Conservation (phyloP, 2,888 invertebrate species). For the Pogonocherus hispidulus region DNA sequence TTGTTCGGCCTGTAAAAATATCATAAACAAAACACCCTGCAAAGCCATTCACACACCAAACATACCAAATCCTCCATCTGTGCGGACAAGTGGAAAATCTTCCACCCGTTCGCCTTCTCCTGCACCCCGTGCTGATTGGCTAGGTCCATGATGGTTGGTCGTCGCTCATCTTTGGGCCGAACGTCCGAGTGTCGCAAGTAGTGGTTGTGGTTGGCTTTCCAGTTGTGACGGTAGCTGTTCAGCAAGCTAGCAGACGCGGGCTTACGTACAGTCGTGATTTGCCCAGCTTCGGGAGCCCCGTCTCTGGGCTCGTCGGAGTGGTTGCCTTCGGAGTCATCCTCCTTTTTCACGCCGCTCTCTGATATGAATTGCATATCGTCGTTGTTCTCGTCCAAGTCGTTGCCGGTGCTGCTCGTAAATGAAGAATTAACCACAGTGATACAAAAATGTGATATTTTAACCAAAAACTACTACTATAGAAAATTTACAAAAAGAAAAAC, state of each 20-base stretch:
- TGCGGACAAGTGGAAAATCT: constrained; percentile 90
- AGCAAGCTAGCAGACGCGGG: constrained; percentile 70
- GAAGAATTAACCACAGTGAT: too few relatives aligned
- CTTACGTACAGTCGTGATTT: constrained; percentile 61
- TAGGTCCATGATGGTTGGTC: constrained; percentile 88
- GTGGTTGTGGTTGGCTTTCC: constrained; percentile 83
- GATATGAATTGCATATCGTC: constrained; percentile 76
- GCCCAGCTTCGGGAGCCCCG: constrained; percentile 61
- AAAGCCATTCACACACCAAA: constrained; percentile 23
- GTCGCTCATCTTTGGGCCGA: constrained; percentile 87
- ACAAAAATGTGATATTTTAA: too few relatives aligned
- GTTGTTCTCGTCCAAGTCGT: constrained; percentile 71
- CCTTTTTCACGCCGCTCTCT: constrained; percentile 68
- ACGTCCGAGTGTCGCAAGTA: constrained; percentile 85
- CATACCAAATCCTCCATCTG: constrained; percentile 94
- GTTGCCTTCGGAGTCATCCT: constrained; percentile 64
- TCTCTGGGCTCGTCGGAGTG: constrained; percentile 65
- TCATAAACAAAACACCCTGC: neutral
- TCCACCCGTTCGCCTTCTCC: constrained; percentile 95
- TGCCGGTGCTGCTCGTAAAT: constrained; percentile 69
- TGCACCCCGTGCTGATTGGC: constrained; percentile 90
- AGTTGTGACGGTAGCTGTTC: constrained; percentile 77
- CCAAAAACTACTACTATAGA: too few relatives aligned
- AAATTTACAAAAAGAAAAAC: too few relatives aligned
- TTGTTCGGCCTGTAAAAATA: constrained; percentile 69